phyloP scores from a whole-genome alignment of 2,797 vertebrate genomes.

The Malacoraja senta region DNA sequence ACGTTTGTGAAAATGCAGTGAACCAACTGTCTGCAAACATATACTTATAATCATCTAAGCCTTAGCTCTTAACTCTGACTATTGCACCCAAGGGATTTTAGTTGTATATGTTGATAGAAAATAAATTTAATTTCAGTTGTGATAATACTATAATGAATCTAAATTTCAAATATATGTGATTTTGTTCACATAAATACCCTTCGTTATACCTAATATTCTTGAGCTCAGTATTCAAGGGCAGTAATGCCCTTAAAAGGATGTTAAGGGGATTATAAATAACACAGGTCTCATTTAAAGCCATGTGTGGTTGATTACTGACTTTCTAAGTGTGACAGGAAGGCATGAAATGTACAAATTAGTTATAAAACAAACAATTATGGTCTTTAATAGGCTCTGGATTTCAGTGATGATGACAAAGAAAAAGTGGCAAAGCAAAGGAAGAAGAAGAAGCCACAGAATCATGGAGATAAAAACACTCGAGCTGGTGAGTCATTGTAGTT shows the following conservation, averaged over 20 bases:
- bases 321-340: constrained; percentile 9
- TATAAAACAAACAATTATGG: neutral
- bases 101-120: neutral
- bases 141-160: neutral
- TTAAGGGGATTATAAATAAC: neutral
- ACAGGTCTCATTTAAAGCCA: constrained; percentile 13
- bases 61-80: neutral
- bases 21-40: too few species aligned
- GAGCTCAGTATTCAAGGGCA: neutral
- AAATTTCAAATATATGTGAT: neutral
- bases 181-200: neutral
- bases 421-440: constrained; percentile 67
- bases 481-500: constrained; percentile 40
- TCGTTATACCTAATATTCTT: constrained; percentile 12
- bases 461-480: constrained; percentile 57
- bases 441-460: constrained; percentile 50
- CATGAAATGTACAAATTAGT: constrained; percentile 12
- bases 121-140: neutral
- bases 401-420: constrained; percentile 85
- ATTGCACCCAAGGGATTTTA: neutral
- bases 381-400: constrained; percentile 71
- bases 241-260: constrained; percentile 17
- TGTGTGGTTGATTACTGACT: constrained; percentile 5
- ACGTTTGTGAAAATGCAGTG: neutral
- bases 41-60: neutral